phyloP scores from a whole-genome alignment of 2,113 vertebrate species.

The Sphaerodactylus townsendi region DNA sequence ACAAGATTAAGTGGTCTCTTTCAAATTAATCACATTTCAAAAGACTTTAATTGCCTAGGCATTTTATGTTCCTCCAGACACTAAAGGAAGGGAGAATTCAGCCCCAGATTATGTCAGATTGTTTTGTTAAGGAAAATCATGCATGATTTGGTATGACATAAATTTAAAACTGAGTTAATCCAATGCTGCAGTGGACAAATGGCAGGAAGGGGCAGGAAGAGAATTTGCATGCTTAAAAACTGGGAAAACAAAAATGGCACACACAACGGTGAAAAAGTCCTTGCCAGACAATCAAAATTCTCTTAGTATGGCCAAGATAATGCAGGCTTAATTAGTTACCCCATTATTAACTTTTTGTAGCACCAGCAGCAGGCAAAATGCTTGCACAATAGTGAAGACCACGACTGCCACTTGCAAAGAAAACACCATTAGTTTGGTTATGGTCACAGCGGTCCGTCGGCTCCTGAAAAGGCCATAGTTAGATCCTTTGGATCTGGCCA shows the following conservation, averaged over 20 bases:
- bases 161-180: background rate
- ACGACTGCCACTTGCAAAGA: background rate
- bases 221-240: background rate
- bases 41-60: background rate
- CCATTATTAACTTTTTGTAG: background rate
- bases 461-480: too few relatives aligned
- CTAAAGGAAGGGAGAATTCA: background rate
- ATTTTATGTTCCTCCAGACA: background rate
- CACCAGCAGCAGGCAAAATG: background rate
- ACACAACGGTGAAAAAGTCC: background rate
- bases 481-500: too few relatives aligned
- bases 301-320: background rate
- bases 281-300: slow-evolving; percentile 1
- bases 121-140: background rate
- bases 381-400: background rate
- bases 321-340: slow-evolving; percentile 10
- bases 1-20: background rate
- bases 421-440: background rate
- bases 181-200: background rate
- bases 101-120: background rate
- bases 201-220: background rate
- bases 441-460: background rate
- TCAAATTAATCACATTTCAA: background rate
- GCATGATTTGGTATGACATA: background rate
- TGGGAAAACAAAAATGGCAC: background rate